phyloP scores from a whole-genome alignment of 2,113 vertebrate species.

The Grammomys surdaster region DNA sequence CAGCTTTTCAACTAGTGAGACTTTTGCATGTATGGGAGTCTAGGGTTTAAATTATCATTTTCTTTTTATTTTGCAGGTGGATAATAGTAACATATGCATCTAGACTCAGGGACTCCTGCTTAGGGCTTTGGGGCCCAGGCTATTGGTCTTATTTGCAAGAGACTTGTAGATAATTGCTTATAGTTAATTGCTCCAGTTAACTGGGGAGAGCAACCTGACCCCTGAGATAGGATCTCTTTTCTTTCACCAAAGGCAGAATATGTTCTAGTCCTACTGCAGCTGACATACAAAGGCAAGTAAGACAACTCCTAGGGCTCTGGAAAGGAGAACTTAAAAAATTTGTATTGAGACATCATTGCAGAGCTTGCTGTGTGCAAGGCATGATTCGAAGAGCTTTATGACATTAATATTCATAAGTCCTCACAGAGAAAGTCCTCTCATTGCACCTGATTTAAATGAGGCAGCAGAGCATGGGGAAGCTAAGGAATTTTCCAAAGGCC shows the following conservation, averaged over 20 bases:
- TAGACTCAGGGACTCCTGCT: background rate
- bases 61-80: too few relatives aligned
- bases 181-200: constrained; percentile 30
- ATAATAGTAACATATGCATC: background rate
- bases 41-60: too few relatives aligned
- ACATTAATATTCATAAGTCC: too few relatives aligned
- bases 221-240: constrained; percentile 17
- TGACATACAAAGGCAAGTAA: constrained; percentile 36
- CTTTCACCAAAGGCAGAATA: constrained; percentile 30
- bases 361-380: too few relatives aligned
- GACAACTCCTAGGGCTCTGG: background rate
- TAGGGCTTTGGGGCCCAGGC: background rate
- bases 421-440: too few relatives aligned
- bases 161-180: background rate
- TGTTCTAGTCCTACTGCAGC: background rate
- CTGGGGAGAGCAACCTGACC: background rate
- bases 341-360: constrained; percentile 27
- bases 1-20: too few relatives aligned
- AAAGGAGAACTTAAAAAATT: constrained; percentile 45
- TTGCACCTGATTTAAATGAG: constrained; percentile 41
- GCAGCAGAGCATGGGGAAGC: background rate
- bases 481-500: constrained; percentile 17
- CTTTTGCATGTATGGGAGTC: too few relatives aligned
- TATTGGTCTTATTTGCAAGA: background rate
- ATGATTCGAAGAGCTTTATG: too few relatives aligned